Percentiles rank a stretch among this genome's conserved stretches.
Conservation (phyloP, 2,113 vertebrate genomes). For the Sula dactylatra region DNA sequence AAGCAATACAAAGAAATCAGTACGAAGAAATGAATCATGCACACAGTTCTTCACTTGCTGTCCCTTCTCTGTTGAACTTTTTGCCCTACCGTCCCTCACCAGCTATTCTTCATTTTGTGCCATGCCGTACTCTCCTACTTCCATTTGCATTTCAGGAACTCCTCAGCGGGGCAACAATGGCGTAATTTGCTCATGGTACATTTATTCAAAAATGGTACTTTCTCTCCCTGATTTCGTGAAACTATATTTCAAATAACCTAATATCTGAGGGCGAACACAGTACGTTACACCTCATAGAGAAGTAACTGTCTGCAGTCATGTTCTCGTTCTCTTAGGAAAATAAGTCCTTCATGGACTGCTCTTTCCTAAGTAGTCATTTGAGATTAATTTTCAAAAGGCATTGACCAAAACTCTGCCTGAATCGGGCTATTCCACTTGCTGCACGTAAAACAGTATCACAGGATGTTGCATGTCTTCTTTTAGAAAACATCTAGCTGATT, state of each 20-base stretch:
- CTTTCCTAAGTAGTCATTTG: neutral
- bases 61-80: neutral
- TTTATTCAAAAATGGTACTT: neutral
- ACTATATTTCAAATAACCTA: neutral
- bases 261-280: neutral
- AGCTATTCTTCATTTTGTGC: neutral
- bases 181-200: neutral
- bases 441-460: neutral
- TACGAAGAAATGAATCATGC: neutral
- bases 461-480: neutral
- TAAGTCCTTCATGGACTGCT: neutral
- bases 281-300: neutral
- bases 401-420: neutral
- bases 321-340: neutral
- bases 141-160: neutral
- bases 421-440: neutral
- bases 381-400: neutral
- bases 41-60: neutral
- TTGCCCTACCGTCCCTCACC: neutral
- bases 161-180: neutral
- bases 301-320: neutral
- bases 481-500: neutral
- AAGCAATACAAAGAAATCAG: neutral
- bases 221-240: neutral
- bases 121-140: neutral